Percentiles rank a stretch among this genome's conserved stretches.
Conservation (phyloP, 2,113 vertebrate species). For the Solea solea region DNA sequence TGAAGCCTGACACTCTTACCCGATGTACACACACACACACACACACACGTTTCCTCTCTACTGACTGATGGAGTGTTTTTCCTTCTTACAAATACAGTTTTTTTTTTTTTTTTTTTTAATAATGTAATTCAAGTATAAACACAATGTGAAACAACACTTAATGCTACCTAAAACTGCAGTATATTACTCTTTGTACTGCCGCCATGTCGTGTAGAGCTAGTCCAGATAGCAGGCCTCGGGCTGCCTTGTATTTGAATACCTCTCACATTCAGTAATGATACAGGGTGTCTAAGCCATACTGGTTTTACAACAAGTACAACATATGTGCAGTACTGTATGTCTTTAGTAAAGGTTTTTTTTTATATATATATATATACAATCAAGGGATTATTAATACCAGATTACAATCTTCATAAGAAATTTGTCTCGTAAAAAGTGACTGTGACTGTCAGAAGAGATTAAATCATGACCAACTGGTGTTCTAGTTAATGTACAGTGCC, state of each 20-base stretch:
- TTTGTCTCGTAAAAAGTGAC: background rate
- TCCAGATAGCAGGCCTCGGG: slow-evolving; percentile 28
- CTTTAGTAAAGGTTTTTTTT: slow-evolving; percentile 20
- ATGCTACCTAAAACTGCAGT: slow-evolving; percentile 19
- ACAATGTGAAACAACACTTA: background rate
- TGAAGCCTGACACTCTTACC: background rate
- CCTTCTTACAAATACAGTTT: background rate
- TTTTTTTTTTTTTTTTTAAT: background rate
- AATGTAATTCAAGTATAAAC: no score
- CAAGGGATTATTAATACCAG: background rate
- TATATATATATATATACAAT: background rate
- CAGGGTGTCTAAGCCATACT: slow-evolving; percentile 60
- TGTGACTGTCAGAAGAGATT: slow-evolving; percentile 11
- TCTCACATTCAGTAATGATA: slow-evolving; percentile 45
- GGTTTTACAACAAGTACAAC: slow-evolving; percentile 30
- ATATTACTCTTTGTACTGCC: slow-evolving; percentile 20
- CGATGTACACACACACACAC: background rate
- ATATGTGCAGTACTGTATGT: slow-evolving; percentile 12
- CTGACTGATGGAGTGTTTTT: background rate
- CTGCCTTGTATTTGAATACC: slow-evolving; percentile 57
- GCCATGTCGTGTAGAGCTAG: slow-evolving; percentile 6
- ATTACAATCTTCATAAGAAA: background rate
- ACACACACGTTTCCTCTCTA: background rate
- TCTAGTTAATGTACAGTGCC: background rate
- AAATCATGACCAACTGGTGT: background rate